phyloP scores from a whole-genome alignment of 2,888 invertebrate species.

The Aricia artaxerxes region DNA sequence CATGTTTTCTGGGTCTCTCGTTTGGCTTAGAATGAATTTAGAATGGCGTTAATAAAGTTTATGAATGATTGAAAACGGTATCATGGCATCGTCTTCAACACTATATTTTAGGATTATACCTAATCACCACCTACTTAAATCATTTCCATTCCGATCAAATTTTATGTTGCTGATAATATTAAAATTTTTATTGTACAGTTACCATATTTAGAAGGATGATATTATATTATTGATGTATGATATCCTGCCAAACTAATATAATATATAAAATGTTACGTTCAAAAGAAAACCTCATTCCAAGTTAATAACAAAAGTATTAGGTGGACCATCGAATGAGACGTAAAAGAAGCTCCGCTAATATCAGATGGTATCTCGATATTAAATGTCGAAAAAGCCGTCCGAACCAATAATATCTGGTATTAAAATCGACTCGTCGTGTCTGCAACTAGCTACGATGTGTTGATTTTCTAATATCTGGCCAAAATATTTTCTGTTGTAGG shows the following conservation, averaged over 20 bases:
- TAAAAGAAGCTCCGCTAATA: slow-evolving; percentile 11
- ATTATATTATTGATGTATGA: neutral
- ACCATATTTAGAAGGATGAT: neutral
- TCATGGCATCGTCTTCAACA: neutral
- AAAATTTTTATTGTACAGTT: neutral
- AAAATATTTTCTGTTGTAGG: neutral
- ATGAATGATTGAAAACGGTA: slow-evolving; percentile 13
- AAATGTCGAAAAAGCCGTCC: slow-evolving; percentile 25
- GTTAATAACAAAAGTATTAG: slow-evolving; percentile 3
- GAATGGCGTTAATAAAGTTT: neutral
- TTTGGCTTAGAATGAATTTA: neutral
- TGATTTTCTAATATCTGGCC: slow-evolving; percentile 2
- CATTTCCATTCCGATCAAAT: neutral
- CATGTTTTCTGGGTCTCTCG: neutral
- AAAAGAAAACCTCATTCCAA: neutral
- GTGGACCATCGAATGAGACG: neutral
- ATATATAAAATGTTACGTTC: neutral
- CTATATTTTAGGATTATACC: neutral
- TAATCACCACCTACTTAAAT: slow-evolving; percentile 2
- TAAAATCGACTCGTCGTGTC: slow-evolving; percentile 5
- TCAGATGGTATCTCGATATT: slow-evolving; percentile 17
- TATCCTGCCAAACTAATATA: neutral
- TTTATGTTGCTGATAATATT: neutral
- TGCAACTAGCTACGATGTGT: neutral
- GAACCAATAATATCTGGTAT: slow-evolving; percentile 17